Evolutionary conservation across 2,113 vertebrate species (phyloP), one percentile per base, ranked within the genome.

Genomic region (Podarcis cretensis): DNA sequence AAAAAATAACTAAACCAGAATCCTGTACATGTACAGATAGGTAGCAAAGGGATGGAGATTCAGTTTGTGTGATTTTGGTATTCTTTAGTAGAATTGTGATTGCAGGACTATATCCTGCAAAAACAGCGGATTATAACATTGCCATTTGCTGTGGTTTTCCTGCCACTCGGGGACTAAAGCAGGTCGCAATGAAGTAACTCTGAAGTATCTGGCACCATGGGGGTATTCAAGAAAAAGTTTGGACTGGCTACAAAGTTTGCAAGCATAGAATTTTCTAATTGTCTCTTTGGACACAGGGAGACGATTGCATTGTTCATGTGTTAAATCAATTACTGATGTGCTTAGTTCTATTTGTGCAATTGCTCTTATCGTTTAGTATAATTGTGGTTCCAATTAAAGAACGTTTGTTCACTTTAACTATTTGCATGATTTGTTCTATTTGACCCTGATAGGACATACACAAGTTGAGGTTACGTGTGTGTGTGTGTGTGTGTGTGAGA

Each of bases 391-490:
- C 32, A 73, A 69, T 5, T 30, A 16, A 13, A 87, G 65, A 90
- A 90, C 9, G 91, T 83, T 87, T 86, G 35, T 84, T 57, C 89
- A 30, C 86, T 82, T 82, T n/a, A 25, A 77, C 20, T 23, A 63
- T n/a, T 81, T 81, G 48, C 43, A 54, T 14, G 23, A 30, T n/a
- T 35, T 77, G 23, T 23, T 43, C 32, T 9, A 54, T 54, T 54
- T 12, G 48, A 54, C 48, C 48, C 48, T 54, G 9, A 54, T 54
- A 54, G 48, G 48, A 54, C 48, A 54, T 0, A 54, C 9, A 54
- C 48, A 54, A 54, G 10, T 12, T 54, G 48, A 54, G 9, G 48
- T 54, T 54, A 48, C 9, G 48, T 48, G 48, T 48, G 48, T 48
- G 9, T 10, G 48, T 48, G 48, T 48, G 43, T 48, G 43, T 48